Evolutionary conservation across 1,140 invertebrate species (phyloP).

Genomic region (Drosophila erecta): DNA sequence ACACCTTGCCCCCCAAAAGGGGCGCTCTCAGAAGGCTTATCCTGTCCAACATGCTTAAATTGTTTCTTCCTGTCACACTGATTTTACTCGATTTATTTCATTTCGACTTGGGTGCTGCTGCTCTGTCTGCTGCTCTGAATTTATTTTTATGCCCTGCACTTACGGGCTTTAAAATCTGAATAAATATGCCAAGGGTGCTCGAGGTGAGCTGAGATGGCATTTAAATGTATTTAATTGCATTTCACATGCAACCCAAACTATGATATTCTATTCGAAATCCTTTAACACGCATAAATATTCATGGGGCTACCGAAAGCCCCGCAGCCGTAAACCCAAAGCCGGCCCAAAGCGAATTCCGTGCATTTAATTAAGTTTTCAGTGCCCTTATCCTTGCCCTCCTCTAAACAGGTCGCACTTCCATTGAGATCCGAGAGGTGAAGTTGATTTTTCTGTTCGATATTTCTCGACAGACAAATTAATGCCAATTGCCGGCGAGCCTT

Average conservation of each 20-base stretch:
- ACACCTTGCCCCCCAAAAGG: conserved; percentile 57
- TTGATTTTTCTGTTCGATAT: conserved; percentile 74
- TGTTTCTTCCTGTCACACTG: conserved; percentile 81
- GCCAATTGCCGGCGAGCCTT: conserved; percentile 57
- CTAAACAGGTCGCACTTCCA: conserved; percentile 39
- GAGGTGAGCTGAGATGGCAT: conserved; percentile 28
- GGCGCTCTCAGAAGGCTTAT: conserved; percentile 60
- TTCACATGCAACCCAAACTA: conserved; percentile 38
- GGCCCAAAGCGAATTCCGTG: conserved; percentile 13
- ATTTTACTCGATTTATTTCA: conserved; percentile 80
- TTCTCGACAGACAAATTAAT: conserved; percentile 79
- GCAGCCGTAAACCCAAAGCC: neutral
- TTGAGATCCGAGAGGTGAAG: conserved; percentile 59
- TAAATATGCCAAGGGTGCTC: conserved; percentile 59
- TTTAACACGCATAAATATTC: conserved; percentile 45
- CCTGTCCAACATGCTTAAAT: conserved; percentile 82
- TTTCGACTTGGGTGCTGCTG: conserved; percentile 54
- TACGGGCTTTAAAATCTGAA: conserved; percentile 61
- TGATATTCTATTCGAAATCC: conserved; percentile 17
- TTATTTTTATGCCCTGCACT: conserved; percentile 63
- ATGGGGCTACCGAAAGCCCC: conserved; percentile 16
- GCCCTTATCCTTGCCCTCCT: conserved; percentile 6
- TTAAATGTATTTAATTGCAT: conserved; percentile 68
- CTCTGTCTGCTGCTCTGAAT: conserved; percentile 39
- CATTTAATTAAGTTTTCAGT: conserved; percentile 43